These are phyloP conservation scores for Schizaphis graminum DNA, from an alignment of 2,888 invertebrate genomes.

Conservation along the genomic window DNA sequence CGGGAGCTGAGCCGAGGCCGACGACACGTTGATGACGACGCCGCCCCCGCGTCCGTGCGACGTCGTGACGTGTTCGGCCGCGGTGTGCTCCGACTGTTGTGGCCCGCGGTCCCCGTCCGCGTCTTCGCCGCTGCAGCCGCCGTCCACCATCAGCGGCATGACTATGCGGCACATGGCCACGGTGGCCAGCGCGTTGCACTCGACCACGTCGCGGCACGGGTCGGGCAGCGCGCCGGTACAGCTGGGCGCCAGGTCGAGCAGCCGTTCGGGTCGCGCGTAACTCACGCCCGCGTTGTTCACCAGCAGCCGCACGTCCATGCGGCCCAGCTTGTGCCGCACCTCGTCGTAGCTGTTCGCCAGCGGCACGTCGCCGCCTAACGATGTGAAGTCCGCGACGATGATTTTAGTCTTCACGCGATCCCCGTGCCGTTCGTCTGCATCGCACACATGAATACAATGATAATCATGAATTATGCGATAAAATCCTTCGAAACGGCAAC, in stretches of 20 bases:
- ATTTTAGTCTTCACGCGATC: neutral
- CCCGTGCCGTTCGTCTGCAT: conserved; percentile 28
- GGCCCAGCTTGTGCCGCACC: conserved; percentile 77
- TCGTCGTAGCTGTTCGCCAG: neutral
- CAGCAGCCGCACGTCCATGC: conserved; percentile 85
- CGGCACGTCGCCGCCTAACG: neutral
- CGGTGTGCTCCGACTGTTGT: too few species aligned
- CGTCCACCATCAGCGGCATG: conserved; percentile 79
- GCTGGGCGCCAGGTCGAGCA: conserved; percentile 1
- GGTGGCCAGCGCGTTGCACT: conserved; percentile 40
- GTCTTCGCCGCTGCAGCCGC: neutral
- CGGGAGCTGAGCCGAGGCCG: conserved; percentile 84
- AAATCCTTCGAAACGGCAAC: too few species aligned
- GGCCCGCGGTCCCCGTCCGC: neutral
- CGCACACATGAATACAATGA: neutral
- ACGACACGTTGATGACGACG: conserved; percentile 91
- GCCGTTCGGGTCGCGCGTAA: neutral
- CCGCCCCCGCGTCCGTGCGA: conserved; percentile 70
- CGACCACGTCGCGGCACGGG: conserved; percentile 2
- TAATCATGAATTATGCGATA: too few species aligned
- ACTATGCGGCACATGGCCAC: conserved; percentile 87
- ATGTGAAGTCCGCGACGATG: conserved; percentile 3
- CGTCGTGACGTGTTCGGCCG: neutral
- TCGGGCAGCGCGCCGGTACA: neutral
- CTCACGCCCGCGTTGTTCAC: conserved; percentile 80